These are phyloP conservation scores for Cyphomyrus plagiostoma DNA, from an alignment of 2,113 vertebrate species.

Conservation along the genomic window DNA sequence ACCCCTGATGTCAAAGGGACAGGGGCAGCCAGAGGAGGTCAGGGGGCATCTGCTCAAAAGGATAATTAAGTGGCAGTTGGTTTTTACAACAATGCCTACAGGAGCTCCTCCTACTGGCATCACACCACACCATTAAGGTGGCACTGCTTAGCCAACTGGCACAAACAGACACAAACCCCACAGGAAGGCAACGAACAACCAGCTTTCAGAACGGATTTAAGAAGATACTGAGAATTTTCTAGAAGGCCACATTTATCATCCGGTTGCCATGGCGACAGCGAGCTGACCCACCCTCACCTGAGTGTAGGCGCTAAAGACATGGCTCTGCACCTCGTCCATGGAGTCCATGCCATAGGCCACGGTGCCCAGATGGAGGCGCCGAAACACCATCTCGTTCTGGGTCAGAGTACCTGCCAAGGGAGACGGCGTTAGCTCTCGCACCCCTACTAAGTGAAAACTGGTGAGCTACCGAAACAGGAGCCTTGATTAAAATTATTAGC, in stretches of 20 bases:
- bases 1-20: conserved; percentile 89
- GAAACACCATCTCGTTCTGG: conserved; percentile 97
- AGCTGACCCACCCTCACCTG: conserved; percentile 63
- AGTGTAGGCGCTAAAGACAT: conserved; percentile 91
- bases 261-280: not conserved
- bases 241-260: not conserved
- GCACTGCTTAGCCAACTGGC: not conserved
- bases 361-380: conserved; percentile 88
- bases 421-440: not conserved
- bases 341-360: conserved; percentile 94
- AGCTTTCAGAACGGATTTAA: not conserved
- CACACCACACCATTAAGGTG: not conserved
- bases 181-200: too few species aligned
- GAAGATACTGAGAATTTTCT: not conserved
- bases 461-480: not conserved
- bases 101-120: conserved; percentile 16
- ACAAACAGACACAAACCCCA: not conserved
- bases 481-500: not conserved
- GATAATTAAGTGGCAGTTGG: conserved; percentile 64
- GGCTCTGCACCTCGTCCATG: conserved; percentile 97
- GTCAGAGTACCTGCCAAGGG: conserved; percentile 80
- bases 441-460: not conserved
- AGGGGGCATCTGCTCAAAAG: conserved; percentile 75
- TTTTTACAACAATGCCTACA: conserved; percentile 30
- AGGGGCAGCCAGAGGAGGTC: conserved; percentile 65